Percentiles rank a stretch among this genome's conserved stretches.
phyloP scores from a whole-genome alignment of 2,797 vertebrate species.

The Acipenser oxyrinchus region DNA sequence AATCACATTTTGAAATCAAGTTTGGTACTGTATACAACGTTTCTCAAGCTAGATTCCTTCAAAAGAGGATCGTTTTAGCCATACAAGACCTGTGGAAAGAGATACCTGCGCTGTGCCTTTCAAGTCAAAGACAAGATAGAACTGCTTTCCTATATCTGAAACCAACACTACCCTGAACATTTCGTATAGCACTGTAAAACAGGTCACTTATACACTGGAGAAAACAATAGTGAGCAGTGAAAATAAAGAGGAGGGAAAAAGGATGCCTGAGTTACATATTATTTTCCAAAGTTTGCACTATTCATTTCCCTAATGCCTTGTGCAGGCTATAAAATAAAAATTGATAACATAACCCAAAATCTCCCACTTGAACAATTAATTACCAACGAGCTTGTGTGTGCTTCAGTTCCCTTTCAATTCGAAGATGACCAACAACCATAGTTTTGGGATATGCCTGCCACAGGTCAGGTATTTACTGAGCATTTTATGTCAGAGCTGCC shows the following conservation, averaged over 20 bases:
- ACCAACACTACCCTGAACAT: background rate
- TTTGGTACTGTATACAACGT: too few relatives aligned
- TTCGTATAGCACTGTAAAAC: conserved; percentile 9
- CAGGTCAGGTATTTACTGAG: too few relatives aligned
- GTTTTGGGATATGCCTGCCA: too few relatives aligned
- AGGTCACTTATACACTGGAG: conserved; percentile 9
- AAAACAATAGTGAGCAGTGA: conserved; percentile 23
- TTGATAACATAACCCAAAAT: conserved; percentile 60
- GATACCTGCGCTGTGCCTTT: too few relatives aligned
- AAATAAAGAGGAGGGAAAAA: conserved; percentile 36
- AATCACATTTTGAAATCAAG: too few relatives aligned
- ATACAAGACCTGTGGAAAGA: too few relatives aligned
- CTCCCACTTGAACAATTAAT: conserved; percentile 60
- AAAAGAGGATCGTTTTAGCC: too few relatives aligned
- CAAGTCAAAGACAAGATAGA: too few relatives aligned
- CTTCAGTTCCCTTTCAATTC: conserved; percentile 15
- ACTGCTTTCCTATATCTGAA: background rate
- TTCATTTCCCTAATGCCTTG: conserved; percentile 50
- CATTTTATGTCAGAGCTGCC: too few relatives aligned
- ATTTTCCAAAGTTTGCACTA: conserved; percentile 53
- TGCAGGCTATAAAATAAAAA: conserved; percentile 63
- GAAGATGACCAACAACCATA: too few relatives aligned
- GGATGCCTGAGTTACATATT: conserved; percentile 50
- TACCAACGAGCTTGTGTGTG: conserved; percentile 56
- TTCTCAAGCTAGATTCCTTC: too few relatives aligned